These are phyloP conservation scores for Brachyistius frenatus DNA, from an alignment of 2,113 vertebrate genomes.

Conservation along the genomic window DNA sequence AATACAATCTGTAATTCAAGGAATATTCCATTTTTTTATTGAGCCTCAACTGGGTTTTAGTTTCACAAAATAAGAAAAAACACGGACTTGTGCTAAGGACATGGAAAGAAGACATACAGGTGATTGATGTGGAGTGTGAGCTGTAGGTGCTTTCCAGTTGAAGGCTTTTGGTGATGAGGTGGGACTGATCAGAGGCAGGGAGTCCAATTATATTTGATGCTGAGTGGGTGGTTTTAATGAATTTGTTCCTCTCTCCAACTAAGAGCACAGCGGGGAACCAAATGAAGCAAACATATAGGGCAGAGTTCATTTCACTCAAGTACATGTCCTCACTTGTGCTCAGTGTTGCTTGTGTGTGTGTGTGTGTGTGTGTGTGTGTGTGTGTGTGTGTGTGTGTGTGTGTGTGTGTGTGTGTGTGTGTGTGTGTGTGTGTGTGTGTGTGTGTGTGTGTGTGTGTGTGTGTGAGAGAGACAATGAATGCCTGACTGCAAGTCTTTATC, in stretches of 20 bases:
- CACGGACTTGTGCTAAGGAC: no score
- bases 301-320: conserved; percentile 4
- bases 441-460: no score
- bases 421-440: no score
- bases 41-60: not conserved
- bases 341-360: no score
- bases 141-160: conserved; percentile 24
- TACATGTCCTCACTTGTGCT: not conserved
- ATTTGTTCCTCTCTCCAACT: conserved; percentile 27
- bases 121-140: conserved; percentile 13
- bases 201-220: conserved; percentile 46
- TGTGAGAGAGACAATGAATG: no score
- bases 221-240: conserved; percentile 35
- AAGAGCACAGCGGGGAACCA: conserved; percentile 21
- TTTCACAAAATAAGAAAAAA: not conserved
- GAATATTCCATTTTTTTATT: no score
- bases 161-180: conserved; percentile 31
- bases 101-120: not conserved
- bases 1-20: no score
- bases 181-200: conserved; percentile 9
- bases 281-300: conserved; percentile 15
- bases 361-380: no score
- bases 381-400: no score
- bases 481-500: no score
- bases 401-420: no score